Conservation (phyloP, 2,113 vertebrate genomes). For the Notothenia coriiceps region DNA sequence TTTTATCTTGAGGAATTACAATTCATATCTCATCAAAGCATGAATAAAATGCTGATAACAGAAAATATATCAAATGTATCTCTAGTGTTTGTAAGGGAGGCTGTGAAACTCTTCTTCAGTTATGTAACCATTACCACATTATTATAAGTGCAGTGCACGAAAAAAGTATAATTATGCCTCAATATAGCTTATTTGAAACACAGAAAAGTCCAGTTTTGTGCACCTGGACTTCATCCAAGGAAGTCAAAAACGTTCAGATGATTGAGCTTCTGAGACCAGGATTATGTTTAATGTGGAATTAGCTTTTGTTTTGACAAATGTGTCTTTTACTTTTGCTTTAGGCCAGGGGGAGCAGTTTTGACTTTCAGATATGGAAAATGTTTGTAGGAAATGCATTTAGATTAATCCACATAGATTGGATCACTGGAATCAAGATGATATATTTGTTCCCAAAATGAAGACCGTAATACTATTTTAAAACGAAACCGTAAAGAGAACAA, state of each 20-base stretch:
- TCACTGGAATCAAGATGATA: not conserved
- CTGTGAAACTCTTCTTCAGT: conserved; percentile 30
- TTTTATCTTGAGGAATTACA: conserved; percentile 67
- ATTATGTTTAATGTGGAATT: conserved; percentile 48
- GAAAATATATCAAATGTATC: conserved; percentile 66
- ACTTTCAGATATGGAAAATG: conserved; percentile 18
- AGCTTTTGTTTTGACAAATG: conserved; percentile 36
- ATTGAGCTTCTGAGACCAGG: conserved; percentile 22
- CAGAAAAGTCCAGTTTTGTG: conserved; percentile 8
- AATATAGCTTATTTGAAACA: not conserved
- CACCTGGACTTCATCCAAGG: conserved; percentile 15
- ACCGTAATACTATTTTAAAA: not conserved
- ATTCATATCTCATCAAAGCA: conserved; percentile 71
- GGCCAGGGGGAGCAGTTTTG: conserved; percentile 4
- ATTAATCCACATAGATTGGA: not conserved
- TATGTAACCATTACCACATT: conserved; percentile 47
- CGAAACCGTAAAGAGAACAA: too few species aligned
- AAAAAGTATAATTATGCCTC: conserved; percentile 29
- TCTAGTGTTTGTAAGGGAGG: conserved; percentile 47
- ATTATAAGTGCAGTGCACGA: conserved; percentile 5
- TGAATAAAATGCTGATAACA: conserved; percentile 71
- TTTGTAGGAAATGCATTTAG: conserved; percentile 17
- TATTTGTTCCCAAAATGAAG: not conserved
- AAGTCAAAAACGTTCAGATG: conserved; percentile 13
- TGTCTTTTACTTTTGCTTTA: conserved; percentile 30